A percentile compares a stretch with the other conserved stretches of the same genome.
Evolutionary conservation across 2,113 vertebrate genomes (phyloP).

Genomic region (Rynchops niger): DNA sequence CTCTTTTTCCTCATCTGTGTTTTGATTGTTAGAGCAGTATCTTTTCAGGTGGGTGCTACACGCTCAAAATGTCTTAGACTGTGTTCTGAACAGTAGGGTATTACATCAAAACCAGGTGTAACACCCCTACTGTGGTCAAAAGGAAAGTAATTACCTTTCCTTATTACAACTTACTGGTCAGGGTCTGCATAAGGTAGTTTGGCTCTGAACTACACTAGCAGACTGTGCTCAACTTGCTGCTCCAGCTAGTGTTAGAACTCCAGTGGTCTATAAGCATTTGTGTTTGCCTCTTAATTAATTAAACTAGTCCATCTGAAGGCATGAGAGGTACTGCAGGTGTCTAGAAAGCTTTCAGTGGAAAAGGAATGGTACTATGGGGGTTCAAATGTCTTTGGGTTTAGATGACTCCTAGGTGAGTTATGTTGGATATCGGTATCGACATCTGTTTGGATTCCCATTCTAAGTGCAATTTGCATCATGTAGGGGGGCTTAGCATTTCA

Average conservation of each 20-base stretch:
- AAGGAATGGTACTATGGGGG: not conserved
- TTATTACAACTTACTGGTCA: not conserved
- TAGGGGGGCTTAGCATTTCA: not conserved
- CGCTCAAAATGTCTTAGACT: not conserved
- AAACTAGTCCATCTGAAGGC: not conserved
- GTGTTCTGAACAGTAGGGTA: not conserved
- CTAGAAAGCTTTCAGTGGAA: not conserved
- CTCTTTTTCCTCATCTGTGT: not conserved
- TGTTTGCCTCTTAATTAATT: not conserved
- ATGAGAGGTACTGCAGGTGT: not conserved
- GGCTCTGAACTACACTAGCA: not conserved
- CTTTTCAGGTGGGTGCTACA: not conserved
- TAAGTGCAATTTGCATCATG: not conserved
- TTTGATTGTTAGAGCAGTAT: not conserved
- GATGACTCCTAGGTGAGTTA: not conserved
- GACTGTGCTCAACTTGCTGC: not conserved
- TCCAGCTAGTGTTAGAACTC: not conserved
- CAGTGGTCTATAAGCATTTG: not conserved
- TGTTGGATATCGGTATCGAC: not conserved
- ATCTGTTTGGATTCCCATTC: not conserved
- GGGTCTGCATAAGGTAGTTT: accelerated
- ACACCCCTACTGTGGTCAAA: not conserved
- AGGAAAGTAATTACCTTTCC: not conserved
- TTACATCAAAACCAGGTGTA: not conserved
- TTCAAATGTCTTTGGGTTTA: not conserved